Evolutionary conservation across 2,797 vertebrate species (phyloP).

Genomic region (Borostomias antarcticus): DNA sequence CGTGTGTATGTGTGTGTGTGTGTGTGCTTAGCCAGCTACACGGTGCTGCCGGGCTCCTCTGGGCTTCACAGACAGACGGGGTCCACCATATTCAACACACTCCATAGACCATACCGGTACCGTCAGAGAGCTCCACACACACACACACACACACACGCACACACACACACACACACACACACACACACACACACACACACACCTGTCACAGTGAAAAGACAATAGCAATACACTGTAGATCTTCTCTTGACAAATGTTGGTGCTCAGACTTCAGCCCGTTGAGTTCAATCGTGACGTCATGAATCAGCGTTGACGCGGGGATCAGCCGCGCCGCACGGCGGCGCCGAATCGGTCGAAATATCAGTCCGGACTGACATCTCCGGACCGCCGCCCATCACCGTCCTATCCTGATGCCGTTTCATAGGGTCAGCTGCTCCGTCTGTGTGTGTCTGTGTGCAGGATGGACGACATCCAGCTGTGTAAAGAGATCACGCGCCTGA

Average conservation of each 20-base stretch:
- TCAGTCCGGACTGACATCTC: background rate
- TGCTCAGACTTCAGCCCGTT: background rate
- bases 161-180: background rate
- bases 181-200: background rate
- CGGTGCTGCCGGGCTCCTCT: background rate
- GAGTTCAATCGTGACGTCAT: background rate
- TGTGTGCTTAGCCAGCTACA: background rate
- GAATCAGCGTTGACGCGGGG: background rate
- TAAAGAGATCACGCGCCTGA: slow-evolving; percentile 78
- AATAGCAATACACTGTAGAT: too few species aligned
- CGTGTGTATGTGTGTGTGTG: background rate
- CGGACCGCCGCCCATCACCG: too few species aligned
- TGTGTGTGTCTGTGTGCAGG: slow-evolving; percentile 61
- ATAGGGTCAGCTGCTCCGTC: background rate
- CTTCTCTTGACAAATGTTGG: too few species aligned
- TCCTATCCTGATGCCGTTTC: too few species aligned
- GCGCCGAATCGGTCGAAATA: background rate
- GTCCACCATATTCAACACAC: too few species aligned
- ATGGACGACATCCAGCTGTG: slow-evolving; percentile 85
- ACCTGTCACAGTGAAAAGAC: too few species aligned
- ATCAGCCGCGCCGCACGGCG: background rate
- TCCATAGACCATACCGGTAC: background rate
- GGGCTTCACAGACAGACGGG: background rate
- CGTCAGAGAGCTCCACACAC: background rate
- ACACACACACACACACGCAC: background rate